A percentile compares a stretch with the other conserved stretches of the same genome.
Conservation (phyloP, 2,797 vertebrate species). For the Pogonophryne albipinna region DNA sequence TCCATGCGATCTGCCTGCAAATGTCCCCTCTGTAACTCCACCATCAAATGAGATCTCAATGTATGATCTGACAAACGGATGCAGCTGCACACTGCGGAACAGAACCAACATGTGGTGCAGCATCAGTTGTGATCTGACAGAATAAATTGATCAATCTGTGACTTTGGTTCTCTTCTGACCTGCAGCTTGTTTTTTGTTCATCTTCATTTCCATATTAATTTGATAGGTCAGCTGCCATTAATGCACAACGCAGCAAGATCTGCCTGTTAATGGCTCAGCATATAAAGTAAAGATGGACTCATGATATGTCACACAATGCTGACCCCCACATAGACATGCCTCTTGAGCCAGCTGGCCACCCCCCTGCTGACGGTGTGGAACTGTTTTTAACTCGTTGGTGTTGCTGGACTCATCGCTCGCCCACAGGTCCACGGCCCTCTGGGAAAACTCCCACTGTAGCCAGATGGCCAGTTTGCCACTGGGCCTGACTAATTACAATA, state of each 20-base stretch:
- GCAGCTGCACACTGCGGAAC: not conserved
- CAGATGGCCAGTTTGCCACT: conserved; percentile 70
- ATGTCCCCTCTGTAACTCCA: not conserved
- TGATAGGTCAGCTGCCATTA: conserved; percentile 6
- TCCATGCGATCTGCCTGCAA: not conserved
- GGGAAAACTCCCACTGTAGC: conserved; percentile 63
- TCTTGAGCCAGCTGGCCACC: conserved; percentile 25
- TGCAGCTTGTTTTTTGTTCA: not conserved
- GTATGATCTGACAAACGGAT: too few relatives aligned
- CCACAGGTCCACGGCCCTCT: conserved; percentile 41
- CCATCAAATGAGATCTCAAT: not conserved
- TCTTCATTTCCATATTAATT: conserved; percentile 5
- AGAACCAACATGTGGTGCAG: not conserved
- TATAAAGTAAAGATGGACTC: conserved; percentile 37
- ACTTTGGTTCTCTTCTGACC: not conserved
- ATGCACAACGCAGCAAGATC: conserved; percentile 26
- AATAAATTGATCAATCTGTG: conserved; percentile 10
- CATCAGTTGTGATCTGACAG: conserved; percentile 4
- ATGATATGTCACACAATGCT: conserved; percentile 35
- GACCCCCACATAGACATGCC: conserved; percentile 26
- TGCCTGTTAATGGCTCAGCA: conserved; percentile 24
- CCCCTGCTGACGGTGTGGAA: conserved; percentile 39
- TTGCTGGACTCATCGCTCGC: conserved; percentile 39
- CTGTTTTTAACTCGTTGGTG: conserved; percentile 48
- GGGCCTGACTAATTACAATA: conserved; percentile 71